Conservation (phyloP, 2,888 invertebrate genomes). For the Parnassius orleans region DNA sequence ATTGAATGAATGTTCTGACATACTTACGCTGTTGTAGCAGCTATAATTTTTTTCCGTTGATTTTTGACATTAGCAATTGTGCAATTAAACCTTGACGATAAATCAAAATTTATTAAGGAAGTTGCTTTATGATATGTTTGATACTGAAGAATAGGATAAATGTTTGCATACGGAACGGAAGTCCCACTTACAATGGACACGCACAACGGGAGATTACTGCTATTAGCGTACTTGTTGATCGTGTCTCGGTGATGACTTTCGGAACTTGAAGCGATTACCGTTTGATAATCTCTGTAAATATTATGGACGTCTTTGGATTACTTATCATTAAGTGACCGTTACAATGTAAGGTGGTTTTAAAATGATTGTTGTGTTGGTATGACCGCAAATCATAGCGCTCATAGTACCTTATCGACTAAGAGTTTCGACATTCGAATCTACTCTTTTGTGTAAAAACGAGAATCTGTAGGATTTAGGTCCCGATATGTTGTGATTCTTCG, state of each 20-base stretch:
- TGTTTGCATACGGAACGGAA: constrained; percentile 47
- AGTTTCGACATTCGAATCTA: too few relatives aligned
- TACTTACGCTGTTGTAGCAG: constrained; percentile 19
- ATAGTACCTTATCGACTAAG: too few relatives aligned
- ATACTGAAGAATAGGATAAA: constrained; percentile 8
- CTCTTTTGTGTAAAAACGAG: too few relatives aligned
- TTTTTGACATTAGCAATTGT: constrained; percentile 18
- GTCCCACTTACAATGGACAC: constrained; percentile 48
- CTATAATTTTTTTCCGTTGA: constrained; percentile 16
- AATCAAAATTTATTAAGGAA: constrained; percentile 10
- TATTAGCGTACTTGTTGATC: constrained; percentile 64
- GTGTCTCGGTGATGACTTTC: constrained; percentile 56
- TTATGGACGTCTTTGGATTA: constrained; percentile 39
- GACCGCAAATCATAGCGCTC: too few relatives aligned
- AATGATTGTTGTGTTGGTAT: too few relatives aligned
- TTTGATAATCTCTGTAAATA: constrained; percentile 43
- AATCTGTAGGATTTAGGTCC: too few relatives aligned
- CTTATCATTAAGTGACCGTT: constrained; percentile 35
- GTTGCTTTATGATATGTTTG: constrained; percentile 7
- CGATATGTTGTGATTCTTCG: too few relatives aligned
- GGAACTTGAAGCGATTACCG: constrained; percentile 57
- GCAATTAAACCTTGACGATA: constrained; percentile 8
- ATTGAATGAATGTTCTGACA: constrained; percentile 24
- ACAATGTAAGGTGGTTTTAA: constrained; percentile 16
- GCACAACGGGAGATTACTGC: constrained; percentile 57